Evolutionary conservation across 2,888 invertebrate species (phyloP), one percentile per base, ranked within the genome.

Genomic region (Tenodera sinensis): DNA sequence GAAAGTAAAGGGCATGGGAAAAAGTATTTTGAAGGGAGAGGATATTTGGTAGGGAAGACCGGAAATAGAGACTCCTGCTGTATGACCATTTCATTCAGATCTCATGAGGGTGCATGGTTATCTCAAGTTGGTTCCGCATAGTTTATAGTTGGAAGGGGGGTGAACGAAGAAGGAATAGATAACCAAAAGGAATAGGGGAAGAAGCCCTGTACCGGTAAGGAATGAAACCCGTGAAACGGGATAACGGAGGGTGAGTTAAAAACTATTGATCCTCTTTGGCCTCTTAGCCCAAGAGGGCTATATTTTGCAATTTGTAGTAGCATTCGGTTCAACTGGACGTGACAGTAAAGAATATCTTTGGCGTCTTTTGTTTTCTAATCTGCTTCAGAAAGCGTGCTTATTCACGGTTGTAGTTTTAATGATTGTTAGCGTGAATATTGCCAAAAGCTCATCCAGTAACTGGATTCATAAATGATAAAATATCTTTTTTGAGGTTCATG

Each of bases 11-110:
- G 54, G 54, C 25, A 25, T 20, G 25, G 25, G 3, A 15, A 71
- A 71, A 42, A 42, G 42, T 42, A 42, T 42, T 71, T 71, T 71
- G 54, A 71, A 71, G 54, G 54, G 25, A 71, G 54, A 25, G 54
- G 25, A 71, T 71, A 71, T 25, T 71, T 71, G 15, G 54, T 71
- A 71, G 54, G 54, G 54, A 54, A 71, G 54, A 71, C 54, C 54
- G 54, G 54, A 71, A 71, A 71, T 71, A 25, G 54, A 71, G 54
- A 71, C 54, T 71, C 54, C 54, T 20, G 54, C 34, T 14, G 87
- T 87, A 87, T 87, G 87, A 83, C 87, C 83, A 87, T 87, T 87
- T 87, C 87, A 87, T 87, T 87, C 83, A 87, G 54, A 34, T 30
- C 82, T 83, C 83, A 34, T 83, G 82, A 71, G 25, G 54, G 54